Evolutionary conservation across 2,797 vertebrate genomes (phyloP).

Genomic region (Oreortyx pictus): DNA sequence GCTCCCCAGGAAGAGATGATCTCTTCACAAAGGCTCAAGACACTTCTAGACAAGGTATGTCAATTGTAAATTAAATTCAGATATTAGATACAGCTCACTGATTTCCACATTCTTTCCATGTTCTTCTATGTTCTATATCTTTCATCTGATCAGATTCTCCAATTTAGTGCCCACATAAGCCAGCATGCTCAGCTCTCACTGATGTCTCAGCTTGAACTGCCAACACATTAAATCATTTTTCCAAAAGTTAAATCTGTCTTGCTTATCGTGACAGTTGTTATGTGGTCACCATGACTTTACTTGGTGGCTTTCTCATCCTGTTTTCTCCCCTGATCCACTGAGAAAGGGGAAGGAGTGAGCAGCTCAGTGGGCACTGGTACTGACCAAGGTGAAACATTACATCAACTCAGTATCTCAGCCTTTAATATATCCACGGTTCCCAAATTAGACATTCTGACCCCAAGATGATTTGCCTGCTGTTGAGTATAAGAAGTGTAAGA

Average conservation of each 20-base stretch:
- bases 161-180: background rate
- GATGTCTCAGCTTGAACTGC: fast-evolving
- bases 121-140: background rate
- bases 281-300: background rate
- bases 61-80: background rate
- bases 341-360: fast-evolving
- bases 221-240: background rate
- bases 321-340: background rate
- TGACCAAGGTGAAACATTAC: background rate
- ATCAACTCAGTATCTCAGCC: background rate
- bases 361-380: background rate
- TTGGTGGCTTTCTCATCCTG: background rate
- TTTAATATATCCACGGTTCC: background rate
- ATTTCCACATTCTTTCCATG: background rate
- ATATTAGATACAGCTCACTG: background rate
- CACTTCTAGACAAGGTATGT: fast-evolving
- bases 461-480: background rate
- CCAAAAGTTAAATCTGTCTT: background rate
- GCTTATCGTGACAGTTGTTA: background rate
- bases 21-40: background rate
- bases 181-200: background rate
- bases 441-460: background rate
- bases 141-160: background rate
- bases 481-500: background rate
- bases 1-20: background rate